Evolutionary conservation across 2,888 invertebrate species (phyloP).

Genomic region (Glyphotaelius pellucidus): DNA sequence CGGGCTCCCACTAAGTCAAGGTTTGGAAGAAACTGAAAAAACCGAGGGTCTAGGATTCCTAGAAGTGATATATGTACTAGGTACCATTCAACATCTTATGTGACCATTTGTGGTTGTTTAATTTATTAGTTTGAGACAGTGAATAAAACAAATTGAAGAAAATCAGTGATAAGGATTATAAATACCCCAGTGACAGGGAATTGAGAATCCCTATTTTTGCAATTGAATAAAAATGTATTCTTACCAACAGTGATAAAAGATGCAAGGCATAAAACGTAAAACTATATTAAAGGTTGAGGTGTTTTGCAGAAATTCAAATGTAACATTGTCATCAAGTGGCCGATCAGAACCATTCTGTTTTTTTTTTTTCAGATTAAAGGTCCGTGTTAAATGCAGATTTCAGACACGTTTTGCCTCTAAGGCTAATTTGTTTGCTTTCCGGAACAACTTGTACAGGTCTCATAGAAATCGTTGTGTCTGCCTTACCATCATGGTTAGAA

Average conservation of each 20-base stretch:
- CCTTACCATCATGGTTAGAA: too few species aligned
- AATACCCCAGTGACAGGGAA: background rate
- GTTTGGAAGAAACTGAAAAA: background rate
- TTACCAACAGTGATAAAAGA: background rate
- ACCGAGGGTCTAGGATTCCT: background rate
- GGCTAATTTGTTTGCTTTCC: too few species aligned
- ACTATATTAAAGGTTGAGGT: background rate
- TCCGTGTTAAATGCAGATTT: too few species aligned
- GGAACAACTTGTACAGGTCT: too few species aligned
- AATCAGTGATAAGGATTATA: background rate
- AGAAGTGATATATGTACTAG: background rate
- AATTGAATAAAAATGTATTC: background rate
- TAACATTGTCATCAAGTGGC: too few species aligned
- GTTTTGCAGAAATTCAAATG: too few species aligned
- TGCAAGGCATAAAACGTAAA: background rate
- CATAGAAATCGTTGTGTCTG: too few species aligned
- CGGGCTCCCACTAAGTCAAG: background rate
- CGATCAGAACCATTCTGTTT: too few species aligned
- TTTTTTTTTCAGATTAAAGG: too few species aligned
- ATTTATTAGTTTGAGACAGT: conserved; percentile 8
- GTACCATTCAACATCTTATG: conserved; percentile 5
- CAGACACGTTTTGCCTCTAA: too few species aligned
- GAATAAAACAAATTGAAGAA: background rate
- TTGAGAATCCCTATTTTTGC: background rate
- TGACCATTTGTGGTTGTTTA: conserved; percentile 7